phyloP scores from a whole-genome alignment of 2,888 invertebrate genomes.

The Troides helena region DNA sequence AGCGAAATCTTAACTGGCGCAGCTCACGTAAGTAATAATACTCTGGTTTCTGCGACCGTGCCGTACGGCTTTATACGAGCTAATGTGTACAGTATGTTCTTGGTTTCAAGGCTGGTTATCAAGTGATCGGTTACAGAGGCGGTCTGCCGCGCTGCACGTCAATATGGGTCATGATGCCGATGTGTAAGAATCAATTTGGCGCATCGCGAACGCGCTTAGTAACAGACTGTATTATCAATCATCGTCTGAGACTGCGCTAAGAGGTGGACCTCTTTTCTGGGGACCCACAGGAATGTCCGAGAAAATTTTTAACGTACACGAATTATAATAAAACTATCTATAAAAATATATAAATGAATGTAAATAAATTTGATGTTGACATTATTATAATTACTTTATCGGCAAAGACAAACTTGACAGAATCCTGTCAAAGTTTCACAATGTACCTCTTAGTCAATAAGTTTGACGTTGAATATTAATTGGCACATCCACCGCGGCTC shows the following conservation, averaged over 20 bases:
- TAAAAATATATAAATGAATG: too few species aligned
- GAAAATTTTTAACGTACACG: too few species aligned
- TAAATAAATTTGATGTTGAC: too few species aligned
- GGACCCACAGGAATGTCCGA: conserved; percentile 1
- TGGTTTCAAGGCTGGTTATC: conserved; percentile 8
- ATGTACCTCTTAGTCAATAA: too few species aligned
- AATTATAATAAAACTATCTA: too few species aligned
- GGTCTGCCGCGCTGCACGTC: neutral
- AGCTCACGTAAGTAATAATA: conserved; percentile 2
- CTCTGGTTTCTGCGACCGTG: neutral
- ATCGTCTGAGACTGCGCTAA: conserved; percentile 32
- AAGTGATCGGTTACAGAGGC: neutral
- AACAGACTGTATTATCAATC: conserved; percentile 34
- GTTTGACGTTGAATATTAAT: too few species aligned
- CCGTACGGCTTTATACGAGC: neutral
- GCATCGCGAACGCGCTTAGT: conserved; percentile 4
- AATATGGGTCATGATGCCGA: conserved; percentile 11
- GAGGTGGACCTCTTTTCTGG: conserved; percentile 9
- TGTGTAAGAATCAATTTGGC: conserved; percentile 15
- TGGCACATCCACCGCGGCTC: too few species aligned
- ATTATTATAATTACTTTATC: too few species aligned
- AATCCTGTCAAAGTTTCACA: too few species aligned
- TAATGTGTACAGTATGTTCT: conserved; percentile 2
- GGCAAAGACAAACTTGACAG: too few species aligned
- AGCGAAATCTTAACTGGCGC: neutral